phyloP scores from a whole-genome alignment of 2,113 vertebrate genomes.

The Pimephales promelas region DNA sequence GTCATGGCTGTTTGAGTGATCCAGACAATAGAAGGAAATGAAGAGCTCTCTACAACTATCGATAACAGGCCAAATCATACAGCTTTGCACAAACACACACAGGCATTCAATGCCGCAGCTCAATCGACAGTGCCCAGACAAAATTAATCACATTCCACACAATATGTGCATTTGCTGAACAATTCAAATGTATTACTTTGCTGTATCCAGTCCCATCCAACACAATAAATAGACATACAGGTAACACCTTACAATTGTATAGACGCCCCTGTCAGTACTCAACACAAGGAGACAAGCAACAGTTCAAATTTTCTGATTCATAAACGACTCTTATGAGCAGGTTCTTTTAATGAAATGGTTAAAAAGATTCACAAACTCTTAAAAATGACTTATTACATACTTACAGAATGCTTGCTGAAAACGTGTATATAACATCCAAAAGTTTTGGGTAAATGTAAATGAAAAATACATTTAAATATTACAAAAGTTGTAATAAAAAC shows the following conservation, averaged over 20 bases:
- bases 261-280: neutral
- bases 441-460: neutral
- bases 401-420: neutral
- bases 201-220: neutral
- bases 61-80: constrained; percentile 7
- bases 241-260: neutral
- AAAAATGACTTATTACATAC: neutral
- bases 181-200: constrained; percentile 12
- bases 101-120: neutral
- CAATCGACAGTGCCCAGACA: neutral
- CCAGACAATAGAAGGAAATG: constrained; percentile 36
- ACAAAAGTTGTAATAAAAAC: too few relatives aligned
- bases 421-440: neutral
- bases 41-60: constrained; percentile 25
- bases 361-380: neutral
- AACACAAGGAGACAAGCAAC: neutral
- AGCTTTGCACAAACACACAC: neutral
- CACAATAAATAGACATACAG: neutral
- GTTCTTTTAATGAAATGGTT: neutral
- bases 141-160: neutral
- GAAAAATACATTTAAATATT: neutral
- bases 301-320: neutral
- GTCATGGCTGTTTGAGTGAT: constrained; percentile 5
- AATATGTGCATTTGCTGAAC: neutral
- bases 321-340: too few relatives aligned